These are phyloP conservation scores for Pollenia griseotomentosa DNA, from an alignment of 2,888 invertebrate species.

Conservation along the genomic window DNA sequence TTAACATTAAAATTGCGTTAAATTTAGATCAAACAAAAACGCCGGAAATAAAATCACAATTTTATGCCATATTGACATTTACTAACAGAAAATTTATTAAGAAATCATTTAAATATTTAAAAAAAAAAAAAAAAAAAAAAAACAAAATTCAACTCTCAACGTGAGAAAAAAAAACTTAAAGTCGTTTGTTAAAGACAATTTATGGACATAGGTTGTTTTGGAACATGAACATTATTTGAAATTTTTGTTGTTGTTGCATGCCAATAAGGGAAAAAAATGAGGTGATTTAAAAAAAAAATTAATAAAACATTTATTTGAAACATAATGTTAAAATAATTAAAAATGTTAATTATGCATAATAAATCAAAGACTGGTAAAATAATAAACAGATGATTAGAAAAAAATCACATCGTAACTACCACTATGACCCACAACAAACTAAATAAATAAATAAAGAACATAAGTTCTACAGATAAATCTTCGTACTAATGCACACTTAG, in stretches of 20 bases:
- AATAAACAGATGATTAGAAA: constrained; percentile 28
- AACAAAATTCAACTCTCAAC: constrained; percentile 33
- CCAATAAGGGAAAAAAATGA: constrained; percentile 56
- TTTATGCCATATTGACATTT: constrained; percentile 30
- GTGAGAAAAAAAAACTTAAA: constrained; percentile 49
- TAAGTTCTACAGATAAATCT: neutral
- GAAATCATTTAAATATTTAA: constrained; percentile 61
- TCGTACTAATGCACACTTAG: neutral
- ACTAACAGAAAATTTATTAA: constrained; percentile 39
- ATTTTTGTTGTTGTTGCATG: neutral
- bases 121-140: constrained; percentile 16
- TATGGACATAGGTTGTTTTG: constrained; percentile 62
- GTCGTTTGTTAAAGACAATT: constrained; percentile 46
- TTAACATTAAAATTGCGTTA: neutral
- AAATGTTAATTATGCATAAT: constrained; percentile 82
- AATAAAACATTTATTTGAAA: constrained; percentile 81
- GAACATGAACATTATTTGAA: constrained; percentile 42
- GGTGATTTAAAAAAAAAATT: constrained; percentile 78
- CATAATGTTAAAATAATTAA: constrained; percentile 82
- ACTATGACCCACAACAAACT: constrained; percentile 21
- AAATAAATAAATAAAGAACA: constrained; percentile 24
- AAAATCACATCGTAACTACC: constrained; percentile 29
- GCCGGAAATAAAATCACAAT: constrained; percentile 20
- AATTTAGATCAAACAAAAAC: constrained; percentile 43
- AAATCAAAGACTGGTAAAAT: constrained; percentile 78